Base-by-base conservation (phyloP, 2,113 vertebrate species). In the Nannospalax galili region DNA sequence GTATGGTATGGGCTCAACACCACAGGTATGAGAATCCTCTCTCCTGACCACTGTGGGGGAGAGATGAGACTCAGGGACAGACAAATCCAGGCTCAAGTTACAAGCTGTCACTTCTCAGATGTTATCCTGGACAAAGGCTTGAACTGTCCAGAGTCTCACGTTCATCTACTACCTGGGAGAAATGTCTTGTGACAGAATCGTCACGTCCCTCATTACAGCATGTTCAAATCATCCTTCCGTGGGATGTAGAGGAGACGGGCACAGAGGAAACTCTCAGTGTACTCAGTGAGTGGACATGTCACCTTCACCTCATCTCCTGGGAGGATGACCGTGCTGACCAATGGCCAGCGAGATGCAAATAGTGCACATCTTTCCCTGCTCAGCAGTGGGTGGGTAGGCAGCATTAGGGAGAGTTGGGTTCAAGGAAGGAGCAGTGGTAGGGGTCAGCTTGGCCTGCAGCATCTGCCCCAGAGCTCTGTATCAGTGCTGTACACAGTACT, bases 221-320 rank as follows among this genome's bases (percentile, higher is more conserved):
- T 1, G 1, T 32, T 48, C 73, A 26, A 22, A 48, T 16, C 6
- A 12, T 26, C 65, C 35, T 62, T 70, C 40, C 4, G 1, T 56
- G 64, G 58, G 40, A 26, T 42, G n/a, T 37, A 2, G 1, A 42
- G 37, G 28, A 17, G 26, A 40, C 14, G 22, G 62, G 35, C 72
- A 14, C 0, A 28, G 20, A 17, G 42, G 65, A 56, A 28, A 28
- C 28, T n/a, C 20, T 58, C 6, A 0, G 1, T 3, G 19, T 37
- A 7, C 64, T n/a, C 19, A 35, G 73, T 16, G 56, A 48, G 11
- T 5, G 14, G 69, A 26, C 42, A 14, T 7, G 12, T 73, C 17
- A 32, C 65, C 37, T 5, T 48, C 60, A 11, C 20, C 12, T 24
- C 74, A 28, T 2, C 32, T 73, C 58, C 37, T 1, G 37, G 58